Evolutionary conservation across 1,140 invertebrate genomes (phyloP), one percentile per base, ranked within the genome.

Genomic region (Muscidifurax raptorellus): DNA sequence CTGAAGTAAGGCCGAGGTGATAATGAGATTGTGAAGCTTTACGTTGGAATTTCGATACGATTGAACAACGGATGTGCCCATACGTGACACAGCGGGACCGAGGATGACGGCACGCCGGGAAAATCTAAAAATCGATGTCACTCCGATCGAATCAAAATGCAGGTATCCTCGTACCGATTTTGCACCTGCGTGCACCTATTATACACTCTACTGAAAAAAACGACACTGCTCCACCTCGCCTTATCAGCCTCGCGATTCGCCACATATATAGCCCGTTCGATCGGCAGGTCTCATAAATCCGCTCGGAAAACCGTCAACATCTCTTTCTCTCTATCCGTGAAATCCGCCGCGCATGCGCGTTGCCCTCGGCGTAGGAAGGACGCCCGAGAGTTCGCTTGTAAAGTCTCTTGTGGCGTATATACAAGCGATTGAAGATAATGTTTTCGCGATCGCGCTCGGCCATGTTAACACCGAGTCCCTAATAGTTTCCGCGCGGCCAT

Each of bases 81-180:
- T 59, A 59, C 1, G 6, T 22, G 52, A 6, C 4, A 7, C 1
- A 22, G 18, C 0, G 44, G 7, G 44, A 47, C 13, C 72, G 36
- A 40, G 3, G 36, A 40, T 40, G 36, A 40, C 36, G 10, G 13
- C 44, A 47, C 44, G 15, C 15, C 1, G 7, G 52, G n/a, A n/a
- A 59, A 59, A 59, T 59, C 52, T 59, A 59, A 59, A 59, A 59
- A 59, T 59, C 52, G 18, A 59, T 59, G 52, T 59, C 52, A 59
- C 18, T n/a, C 18, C 18, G n/a, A 59, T 75, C 86, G 75, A 83
- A 85, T 79, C 81, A 84, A 69, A 85, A 12, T 27, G 40, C 25
- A n/a, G n/a, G 25, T 77, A 77, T 77, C 75, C 75, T 77, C 75
- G 75, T 77, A 44, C 27, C 75, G 4, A 77, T 77, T 77, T 47